phyloP scores from a whole-genome alignment of 2,797 vertebrate genomes.

The Octomys mimax region DNA sequence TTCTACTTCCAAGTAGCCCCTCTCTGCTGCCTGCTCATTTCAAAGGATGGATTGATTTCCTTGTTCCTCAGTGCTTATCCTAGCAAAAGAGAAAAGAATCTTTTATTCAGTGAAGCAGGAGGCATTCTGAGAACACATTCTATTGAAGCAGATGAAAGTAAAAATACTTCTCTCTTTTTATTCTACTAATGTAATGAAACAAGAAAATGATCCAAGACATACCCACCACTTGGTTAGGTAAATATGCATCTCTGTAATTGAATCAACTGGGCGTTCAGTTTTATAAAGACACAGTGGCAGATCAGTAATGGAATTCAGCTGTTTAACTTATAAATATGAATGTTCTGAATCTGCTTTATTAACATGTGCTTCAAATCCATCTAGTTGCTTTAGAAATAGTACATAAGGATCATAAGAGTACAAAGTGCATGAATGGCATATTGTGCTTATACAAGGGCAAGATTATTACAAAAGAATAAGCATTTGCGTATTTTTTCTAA shows the following conservation, averaged over 20 bases:
- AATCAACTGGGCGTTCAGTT: neutral
- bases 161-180: neutral
- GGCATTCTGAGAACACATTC: neutral
- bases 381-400: slow-evolving; percentile 42
- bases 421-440: neutral
- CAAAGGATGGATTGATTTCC: neutral
- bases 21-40: neutral
- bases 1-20: neutral
- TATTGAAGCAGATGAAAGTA: neutral
- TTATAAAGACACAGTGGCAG: neutral
- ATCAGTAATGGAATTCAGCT: neutral
- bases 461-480: slow-evolving; percentile 46
- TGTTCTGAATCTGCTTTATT: slow-evolving; percentile 45
- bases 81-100: neutral
- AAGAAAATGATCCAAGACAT: neutral
- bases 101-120: neutral
- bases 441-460: slow-evolving; percentile 25
- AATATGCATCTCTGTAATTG: neutral
- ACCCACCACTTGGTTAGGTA: neutral
- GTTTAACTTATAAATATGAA: slow-evolving; percentile 19
- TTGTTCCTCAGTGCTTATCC: neutral
- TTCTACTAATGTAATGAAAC: neutral
- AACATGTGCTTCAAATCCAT: slow-evolving; percentile 17
- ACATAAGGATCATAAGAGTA: neutral
- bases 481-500: neutral